A percentile compares a stretch with the other conserved stretches of the same genome.
These are phyloP conservation scores for Calcarius lapponicus DNA, from an alignment of 2,797 vertebrate genomes.

Conservation along the genomic window DNA sequence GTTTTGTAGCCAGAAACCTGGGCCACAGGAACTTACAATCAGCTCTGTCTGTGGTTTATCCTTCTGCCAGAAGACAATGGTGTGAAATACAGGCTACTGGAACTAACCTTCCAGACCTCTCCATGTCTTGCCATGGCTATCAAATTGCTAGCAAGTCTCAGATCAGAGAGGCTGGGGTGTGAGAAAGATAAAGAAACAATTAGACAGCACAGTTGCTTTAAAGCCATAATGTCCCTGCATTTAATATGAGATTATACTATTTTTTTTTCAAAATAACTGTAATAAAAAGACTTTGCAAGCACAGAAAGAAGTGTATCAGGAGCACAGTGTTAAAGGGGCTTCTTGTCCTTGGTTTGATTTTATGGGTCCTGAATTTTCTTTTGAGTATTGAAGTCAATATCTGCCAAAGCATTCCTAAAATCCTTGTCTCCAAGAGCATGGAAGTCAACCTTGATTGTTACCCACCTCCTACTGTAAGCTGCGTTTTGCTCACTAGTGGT, in stretches of 20 bases:
- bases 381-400: not conserved
- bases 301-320: not conserved
- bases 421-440: fast-evolving
- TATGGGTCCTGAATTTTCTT: not conserved
- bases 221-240: not conserved
- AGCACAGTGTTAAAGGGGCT: not conserved
- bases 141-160: not conserved
- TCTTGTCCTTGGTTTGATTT: not conserved
- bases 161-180: not conserved
- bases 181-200: not conserved
- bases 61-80: constrained; percentile 26
- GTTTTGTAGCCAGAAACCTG: constrained; percentile 29
- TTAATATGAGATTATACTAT: not conserved
- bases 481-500: not conserved
- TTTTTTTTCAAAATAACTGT: not conserved
- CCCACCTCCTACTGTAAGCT: not conserved
- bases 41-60: not conserved
- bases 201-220: not conserved
- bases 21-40: not conserved
- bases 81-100: not conserved
- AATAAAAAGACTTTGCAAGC: not conserved
- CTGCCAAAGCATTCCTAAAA: not conserved
- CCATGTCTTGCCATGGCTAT: not conserved
- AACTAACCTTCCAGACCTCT: not conserved
- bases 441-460: not conserved